Percentiles rank a stretch among this genome's conserved stretches.
Conservation (phyloP, 1,140 invertebrate genomes). For the Heterodera carotae region DNA sequence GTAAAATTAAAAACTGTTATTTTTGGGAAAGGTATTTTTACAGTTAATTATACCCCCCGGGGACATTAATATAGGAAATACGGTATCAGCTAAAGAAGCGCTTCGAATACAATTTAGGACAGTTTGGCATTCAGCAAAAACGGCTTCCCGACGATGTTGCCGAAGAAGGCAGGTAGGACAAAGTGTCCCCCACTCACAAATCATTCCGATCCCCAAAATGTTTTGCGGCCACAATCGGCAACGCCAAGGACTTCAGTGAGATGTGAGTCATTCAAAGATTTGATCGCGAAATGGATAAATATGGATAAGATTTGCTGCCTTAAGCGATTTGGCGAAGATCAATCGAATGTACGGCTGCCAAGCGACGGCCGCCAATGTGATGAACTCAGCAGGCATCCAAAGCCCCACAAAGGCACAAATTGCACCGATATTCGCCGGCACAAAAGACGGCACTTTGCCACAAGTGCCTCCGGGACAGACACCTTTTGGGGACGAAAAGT, state of each 20-base stretch:
- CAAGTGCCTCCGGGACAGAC: neutral
- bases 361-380: neutral
- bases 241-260: conserved; percentile 63
- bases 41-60: too few relatives aligned
- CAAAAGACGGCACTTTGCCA: conserved; percentile 18
- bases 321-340: conserved; percentile 57
- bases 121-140: conserved; percentile 65
- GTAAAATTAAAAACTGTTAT: too few relatives aligned
- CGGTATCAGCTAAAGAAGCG: too few relatives aligned
- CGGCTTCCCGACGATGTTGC: conserved; percentile 65
- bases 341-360: conserved; percentile 65
- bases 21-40: too few relatives aligned
- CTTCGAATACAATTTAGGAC: conserved; percentile 35
- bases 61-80: too few relatives aligned
- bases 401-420: conserved; percentile 51
- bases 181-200: neutral
- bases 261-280: conserved; percentile 20
- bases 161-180: conserved; percentile 58
- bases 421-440: conserved; percentile 44
- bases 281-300: conserved; percentile 20
- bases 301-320: too few relatives aligned
- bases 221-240: conserved; percentile 62
- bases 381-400: neutral
- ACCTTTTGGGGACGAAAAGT: conserved; percentile 6
- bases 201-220: conserved; percentile 31